phyloP scores from a whole-genome alignment of 2,113 vertebrate genomes.

The Epinephelus cyanopodus region DNA sequence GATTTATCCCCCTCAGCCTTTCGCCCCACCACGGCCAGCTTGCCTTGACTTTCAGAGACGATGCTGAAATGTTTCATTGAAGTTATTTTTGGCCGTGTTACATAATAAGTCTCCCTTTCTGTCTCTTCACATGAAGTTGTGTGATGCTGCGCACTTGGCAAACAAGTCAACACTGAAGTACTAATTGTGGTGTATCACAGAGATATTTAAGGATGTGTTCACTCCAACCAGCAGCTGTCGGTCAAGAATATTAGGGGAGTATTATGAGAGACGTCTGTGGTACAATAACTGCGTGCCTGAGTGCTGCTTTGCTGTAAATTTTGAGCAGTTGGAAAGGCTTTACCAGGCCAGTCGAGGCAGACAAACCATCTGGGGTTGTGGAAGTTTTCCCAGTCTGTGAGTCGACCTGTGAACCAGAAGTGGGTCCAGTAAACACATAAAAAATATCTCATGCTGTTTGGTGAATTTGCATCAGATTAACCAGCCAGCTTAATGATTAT shows the following conservation, averaged over 20 bases:
- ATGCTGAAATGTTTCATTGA: conserved; percentile 40
- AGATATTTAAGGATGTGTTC: conserved; percentile 21
- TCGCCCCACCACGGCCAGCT: conserved; percentile 26
- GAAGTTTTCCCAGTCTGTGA: conserved; percentile 42
- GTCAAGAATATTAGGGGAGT: conserved; percentile 17
- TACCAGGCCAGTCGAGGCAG: conserved; percentile 27
- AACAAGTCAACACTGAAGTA: conserved; percentile 17
- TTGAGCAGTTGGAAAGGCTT: conserved; percentile 14
- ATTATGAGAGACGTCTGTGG: background rate
- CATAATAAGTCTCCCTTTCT: conserved; percentile 57
- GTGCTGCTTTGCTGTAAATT: background rate
- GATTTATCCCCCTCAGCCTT: conserved; percentile 49
- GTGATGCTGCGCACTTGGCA: conserved; percentile 42
- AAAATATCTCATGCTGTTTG: conserved; percentile 39
- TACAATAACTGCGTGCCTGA: background rate
- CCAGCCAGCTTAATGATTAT: background rate
- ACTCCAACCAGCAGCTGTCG: conserved; percentile 8
- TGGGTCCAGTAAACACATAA: conserved; percentile 19
- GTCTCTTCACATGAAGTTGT: conserved; percentile 50
- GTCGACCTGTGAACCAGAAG: conserved; percentile 32
- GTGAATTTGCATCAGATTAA: conserved; percentile 29
- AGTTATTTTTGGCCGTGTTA: conserved; percentile 58
- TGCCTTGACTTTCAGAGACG: conserved; percentile 46
- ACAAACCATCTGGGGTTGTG: conserved; percentile 49
- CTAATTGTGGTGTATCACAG: conserved; percentile 38